Base-by-base conservation (phyloP, 2,888 invertebrate species). In the Callosobruchus maculatus region DNA sequence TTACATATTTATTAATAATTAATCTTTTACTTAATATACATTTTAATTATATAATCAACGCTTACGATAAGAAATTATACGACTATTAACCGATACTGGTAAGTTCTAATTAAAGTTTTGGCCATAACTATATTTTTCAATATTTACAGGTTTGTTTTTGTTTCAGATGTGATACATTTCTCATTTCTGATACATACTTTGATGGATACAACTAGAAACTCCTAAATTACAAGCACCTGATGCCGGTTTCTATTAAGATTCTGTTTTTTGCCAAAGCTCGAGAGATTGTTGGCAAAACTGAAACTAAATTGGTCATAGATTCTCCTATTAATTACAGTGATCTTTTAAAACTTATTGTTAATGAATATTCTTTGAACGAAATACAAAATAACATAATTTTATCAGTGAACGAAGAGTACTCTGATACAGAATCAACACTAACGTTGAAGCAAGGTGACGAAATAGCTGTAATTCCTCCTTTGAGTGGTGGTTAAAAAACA, bases 211-310 rank as follows among this genome's bases (percentile, higher is more conserved):
- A 26, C 26, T 2, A 4, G 26, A 26, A 26, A 26, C 26, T 26
- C n/a, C n/a, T n/a, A n/a, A n/a, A n/a, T n/a, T n/a, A n/a, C n/a
- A n/a, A 70, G 49, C 49, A 18, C 18, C 49, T 72, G 70, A 85
- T 88, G 89, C 87, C 77, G 81, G 89, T 91, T 0, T 88, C 88
- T 79, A 90, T 95, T 70, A 93, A 91, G 85, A 83, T 97, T 75
- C 87, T 97, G 81, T 97, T 98, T 88, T 98, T 98, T 88, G 97
- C 97, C 0, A 94, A 94, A 89, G 93, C 97, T 67, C 93, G 94
- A 83, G 97, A 98, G 86, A 87, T 97, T 73, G 90, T 92, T 22
- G 94, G 95, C 70, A 88, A 89, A 67, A 88, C 88, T 70, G 90
- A 92, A 83, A 88, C 90, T 5, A 86, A 84, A 20, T 83, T 94